Conservation (phyloP, 2,797 vertebrate species). For the Oreochromis mossambicus region DNA sequence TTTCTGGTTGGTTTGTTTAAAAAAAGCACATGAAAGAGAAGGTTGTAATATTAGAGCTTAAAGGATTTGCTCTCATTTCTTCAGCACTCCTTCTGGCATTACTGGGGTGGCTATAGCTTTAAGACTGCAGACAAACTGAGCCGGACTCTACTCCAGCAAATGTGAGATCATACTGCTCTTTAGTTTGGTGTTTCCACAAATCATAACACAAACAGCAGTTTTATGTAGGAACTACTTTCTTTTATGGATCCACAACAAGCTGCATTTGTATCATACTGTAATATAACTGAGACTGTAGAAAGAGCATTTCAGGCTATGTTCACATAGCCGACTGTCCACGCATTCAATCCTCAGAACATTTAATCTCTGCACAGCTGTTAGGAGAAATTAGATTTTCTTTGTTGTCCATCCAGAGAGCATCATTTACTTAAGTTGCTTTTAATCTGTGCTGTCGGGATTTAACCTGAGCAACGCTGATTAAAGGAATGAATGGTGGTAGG, state of each 20-base stretch:
- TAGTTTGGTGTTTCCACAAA: background rate
- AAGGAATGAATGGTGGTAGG: background rate
- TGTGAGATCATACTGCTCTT: background rate
- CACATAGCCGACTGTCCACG: background rate
- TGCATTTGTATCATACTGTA: background rate
- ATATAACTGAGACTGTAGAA: background rate
- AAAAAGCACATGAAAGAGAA: background rate
- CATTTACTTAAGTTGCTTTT: background rate
- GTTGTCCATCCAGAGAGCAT: background rate
- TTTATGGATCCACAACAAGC: background rate
- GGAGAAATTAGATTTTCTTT: background rate
- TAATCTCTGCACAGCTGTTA: background rate
- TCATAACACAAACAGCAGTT: background rate
- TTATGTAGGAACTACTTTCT: background rate
- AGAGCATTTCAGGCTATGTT: background rate
- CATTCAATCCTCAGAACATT: background rate
- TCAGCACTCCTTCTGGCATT: background rate
- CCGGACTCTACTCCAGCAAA: background rate
- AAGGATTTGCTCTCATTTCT: background rate
- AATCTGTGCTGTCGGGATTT: background rate
- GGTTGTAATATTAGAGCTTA: background rate
- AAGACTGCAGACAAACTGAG: background rate
- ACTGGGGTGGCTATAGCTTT: background rate
- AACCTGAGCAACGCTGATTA: background rate
- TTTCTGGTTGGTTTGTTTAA: background rate